These are phyloP conservation scores for Microchirus variegatus DNA, from an alignment of 2,797 vertebrate genomes.

Conservation along the genomic window DNA sequence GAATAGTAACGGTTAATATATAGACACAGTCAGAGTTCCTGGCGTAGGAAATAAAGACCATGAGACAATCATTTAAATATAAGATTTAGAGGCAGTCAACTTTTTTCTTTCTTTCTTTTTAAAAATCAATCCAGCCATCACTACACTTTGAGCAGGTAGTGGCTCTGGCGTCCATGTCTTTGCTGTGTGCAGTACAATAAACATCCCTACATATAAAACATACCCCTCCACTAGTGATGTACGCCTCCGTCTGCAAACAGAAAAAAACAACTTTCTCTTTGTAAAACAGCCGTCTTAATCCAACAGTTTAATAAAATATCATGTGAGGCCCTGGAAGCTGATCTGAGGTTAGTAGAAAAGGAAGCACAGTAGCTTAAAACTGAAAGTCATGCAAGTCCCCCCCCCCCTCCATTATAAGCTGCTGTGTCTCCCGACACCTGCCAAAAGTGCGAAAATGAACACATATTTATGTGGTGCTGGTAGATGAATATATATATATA, in stretches of 20 bases:
- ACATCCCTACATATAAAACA: constrained; percentile 56
- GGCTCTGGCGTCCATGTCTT: constrained; percentile 63
- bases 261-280: constrained; percentile 9
- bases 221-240: constrained; percentile 61
- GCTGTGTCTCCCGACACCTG: constrained; percentile 16
- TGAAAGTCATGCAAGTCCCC: constrained; percentile 52
- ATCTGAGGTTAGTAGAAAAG: constrained; percentile 51
- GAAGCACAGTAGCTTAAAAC: constrained; percentile 37
- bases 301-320: constrained; percentile 9
- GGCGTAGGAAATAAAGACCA: constrained; percentile 42
- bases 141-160: constrained; percentile 38
- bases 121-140: constrained; percentile 50
- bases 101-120: constrained; percentile 37
- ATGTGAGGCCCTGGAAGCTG: constrained; percentile 42
- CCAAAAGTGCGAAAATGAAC: constrained; percentile 64
- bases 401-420: constrained; percentile 2
- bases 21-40: constrained; percentile 58
- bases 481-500: constrained; percentile 44
- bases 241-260: constrained; percentile 26
- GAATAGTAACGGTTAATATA: constrained; percentile 64
- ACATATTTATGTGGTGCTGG: constrained; percentile 39
- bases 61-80: constrained; percentile 64
- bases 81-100: constrained; percentile 49
- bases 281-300: constrained; percentile 17
- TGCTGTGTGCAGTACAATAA: constrained; percentile 78